Conservation (phyloP, 2,888 invertebrate species). For the Eupeodes luniger region DNA sequence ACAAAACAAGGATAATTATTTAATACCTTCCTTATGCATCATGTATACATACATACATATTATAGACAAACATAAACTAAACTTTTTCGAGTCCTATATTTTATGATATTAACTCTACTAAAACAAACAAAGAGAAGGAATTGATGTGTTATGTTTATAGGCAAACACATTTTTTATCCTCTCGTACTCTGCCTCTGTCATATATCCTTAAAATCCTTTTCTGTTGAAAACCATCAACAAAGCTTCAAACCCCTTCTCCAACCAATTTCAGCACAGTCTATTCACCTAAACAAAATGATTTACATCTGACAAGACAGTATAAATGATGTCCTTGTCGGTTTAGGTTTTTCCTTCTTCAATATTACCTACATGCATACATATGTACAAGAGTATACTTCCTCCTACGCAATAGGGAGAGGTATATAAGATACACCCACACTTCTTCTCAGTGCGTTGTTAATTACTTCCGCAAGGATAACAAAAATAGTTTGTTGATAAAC, state of each 20-base stretch:
- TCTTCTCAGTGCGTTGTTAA: conserved; percentile 39
- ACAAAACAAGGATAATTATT: conserved; percentile 33
- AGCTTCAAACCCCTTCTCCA: not conserved
- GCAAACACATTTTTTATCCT: not conserved
- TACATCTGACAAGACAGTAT: conserved; percentile 57
- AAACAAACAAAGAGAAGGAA: conserved; percentile 33
- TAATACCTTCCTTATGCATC: not conserved
- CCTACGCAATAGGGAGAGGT: not conserved
- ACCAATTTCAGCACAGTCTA: not conserved
- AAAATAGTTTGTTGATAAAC: conserved; percentile 66
- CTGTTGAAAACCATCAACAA: not conserved
- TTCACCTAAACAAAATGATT: conserved; percentile 43
- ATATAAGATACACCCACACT: not conserved
- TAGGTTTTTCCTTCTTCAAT: conserved; percentile 11
- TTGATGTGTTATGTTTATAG: conserved; percentile 40
- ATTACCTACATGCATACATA: not conserved
- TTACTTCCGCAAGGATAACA: conserved; percentile 65
- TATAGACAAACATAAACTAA: not conserved
- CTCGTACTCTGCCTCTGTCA: not conserved
- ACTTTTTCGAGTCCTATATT: conserved; percentile 22
- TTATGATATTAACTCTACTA: conserved; percentile 13
- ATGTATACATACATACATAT: no score
- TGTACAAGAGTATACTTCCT: not conserved
- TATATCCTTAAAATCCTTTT: conserved; percentile 26
- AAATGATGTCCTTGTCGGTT: conserved; percentile 63